phyloP scores from a whole-genome alignment of 2,113 vertebrate genomes.

The Callopanchax toddi region DNA sequence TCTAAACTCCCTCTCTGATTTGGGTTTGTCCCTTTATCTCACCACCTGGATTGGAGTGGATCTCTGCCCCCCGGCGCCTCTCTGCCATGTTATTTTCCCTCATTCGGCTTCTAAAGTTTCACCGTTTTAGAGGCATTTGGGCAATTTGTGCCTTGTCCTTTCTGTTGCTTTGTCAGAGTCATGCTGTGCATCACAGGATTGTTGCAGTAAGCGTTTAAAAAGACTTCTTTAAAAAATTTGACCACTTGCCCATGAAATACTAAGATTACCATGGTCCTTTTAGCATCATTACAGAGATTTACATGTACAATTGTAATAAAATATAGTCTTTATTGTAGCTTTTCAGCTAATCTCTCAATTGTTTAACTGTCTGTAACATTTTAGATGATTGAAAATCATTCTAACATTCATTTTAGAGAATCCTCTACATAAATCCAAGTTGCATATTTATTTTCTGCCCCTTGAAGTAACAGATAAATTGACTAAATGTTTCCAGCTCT shows the following conservation, averaged over 20 bases:
- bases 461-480: background rate
- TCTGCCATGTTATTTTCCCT: background rate
- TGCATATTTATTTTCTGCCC: background rate
- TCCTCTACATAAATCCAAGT: background rate
- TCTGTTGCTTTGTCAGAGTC: conserved; percentile 4
- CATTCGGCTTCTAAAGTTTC: conserved; percentile 2
- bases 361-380: background rate
- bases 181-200: background rate
- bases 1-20: conserved; percentile 45
- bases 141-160: background rate
- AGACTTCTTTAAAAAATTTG: conserved; percentile 8
- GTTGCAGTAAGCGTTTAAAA: conserved; percentile 12
- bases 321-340: background rate
- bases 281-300: background rate
- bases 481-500: conserved; percentile 10
- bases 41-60: conserved; percentile 8
- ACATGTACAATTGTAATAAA: background rate
- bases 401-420: background rate
- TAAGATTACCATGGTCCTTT: background rate
- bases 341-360: background rate
- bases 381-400: background rate
- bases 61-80: conserved; percentile 7
- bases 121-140: conserved; percentile 18
- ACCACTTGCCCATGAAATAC: background rate
- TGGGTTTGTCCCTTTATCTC: conserved; percentile 43